These are phyloP conservation scores for Prorops nasuta DNA, from an alignment of 1,140 invertebrate species.

Conservation along the genomic window DNA sequence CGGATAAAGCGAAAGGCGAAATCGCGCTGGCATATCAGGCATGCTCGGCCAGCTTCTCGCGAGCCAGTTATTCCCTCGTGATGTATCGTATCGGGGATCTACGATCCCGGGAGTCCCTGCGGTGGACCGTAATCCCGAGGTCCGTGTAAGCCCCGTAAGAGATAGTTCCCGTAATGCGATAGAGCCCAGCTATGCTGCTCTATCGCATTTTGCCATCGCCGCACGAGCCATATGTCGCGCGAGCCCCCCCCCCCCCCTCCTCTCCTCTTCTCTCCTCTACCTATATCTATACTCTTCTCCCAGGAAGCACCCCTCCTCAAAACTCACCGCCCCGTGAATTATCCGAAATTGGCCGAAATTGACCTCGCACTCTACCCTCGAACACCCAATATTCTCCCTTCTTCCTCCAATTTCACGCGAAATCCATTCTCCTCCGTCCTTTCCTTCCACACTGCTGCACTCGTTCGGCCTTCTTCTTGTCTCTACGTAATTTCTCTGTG, in stretches of 20 bases:
- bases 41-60: conserved; percentile 4
- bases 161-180: conserved; percentile 33
- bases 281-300: too few relatives aligned
- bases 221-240: conserved; percentile 31
- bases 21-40: conserved; percentile 10
- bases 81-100: conserved; percentile 34
- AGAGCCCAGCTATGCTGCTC: conserved; percentile 12
- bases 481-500: too few relatives aligned
- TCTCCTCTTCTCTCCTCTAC: too few relatives aligned
- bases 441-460: too few relatives aligned
- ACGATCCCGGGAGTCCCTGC: conserved; percentile 27
- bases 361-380: too few relatives aligned
- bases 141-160: conserved; percentile 26
- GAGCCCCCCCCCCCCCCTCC: conserved; percentile 1
- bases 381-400: too few relatives aligned
- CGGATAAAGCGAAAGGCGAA: conserved; percentile 18
- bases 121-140: conserved; percentile 32
- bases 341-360: conserved; percentile 28
- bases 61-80: conserved; percentile 27
- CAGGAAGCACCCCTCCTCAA: too few relatives aligned
- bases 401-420: too few relatives aligned
- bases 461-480: too few relatives aligned
- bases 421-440: too few relatives aligned
- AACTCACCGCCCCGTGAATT: conserved; percentile 23
- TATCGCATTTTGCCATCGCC: conserved; percentile 24